These are phyloP conservation scores for Chiroxiphia lanceolata DNA, from an alignment of 2,797 vertebrate species.

Conservation along the genomic window DNA sequence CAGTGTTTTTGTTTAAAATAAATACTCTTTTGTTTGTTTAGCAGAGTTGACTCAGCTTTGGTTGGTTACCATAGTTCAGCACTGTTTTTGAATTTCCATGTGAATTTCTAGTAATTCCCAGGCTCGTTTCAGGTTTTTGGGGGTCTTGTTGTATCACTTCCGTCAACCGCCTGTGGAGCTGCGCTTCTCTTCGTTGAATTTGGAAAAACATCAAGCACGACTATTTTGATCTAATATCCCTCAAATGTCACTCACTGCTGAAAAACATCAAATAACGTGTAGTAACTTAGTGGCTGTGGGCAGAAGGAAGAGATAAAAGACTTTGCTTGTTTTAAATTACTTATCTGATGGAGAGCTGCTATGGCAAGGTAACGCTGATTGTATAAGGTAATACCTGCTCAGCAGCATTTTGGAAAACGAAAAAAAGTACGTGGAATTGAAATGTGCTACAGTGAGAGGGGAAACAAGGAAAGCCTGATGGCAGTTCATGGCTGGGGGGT, in stretches of 20 bases:
- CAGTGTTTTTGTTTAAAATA: conserved; percentile 28
- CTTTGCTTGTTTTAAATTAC: not conserved
- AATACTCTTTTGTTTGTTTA: conserved; percentile 26
- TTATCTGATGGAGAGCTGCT: not conserved
- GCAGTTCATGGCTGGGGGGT: not conserved
- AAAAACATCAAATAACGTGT: not conserved
- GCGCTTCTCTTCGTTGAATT: not conserved
- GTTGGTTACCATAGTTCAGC: conserved; percentile 31
- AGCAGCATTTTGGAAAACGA: not conserved
- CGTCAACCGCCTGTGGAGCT: conserved; percentile 17
- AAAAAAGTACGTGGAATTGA: not conserved
- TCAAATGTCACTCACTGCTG: not conserved
- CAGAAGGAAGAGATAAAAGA: not conserved
- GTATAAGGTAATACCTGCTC: not conserved
- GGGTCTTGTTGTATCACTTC: not conserved
- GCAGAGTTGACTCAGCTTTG: conserved; percentile 54
- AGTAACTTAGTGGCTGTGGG: not conserved
- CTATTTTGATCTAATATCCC: not conserved
- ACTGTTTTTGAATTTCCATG: conserved; percentile 44
- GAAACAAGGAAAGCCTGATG: not conserved
- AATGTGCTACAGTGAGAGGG: not conserved
- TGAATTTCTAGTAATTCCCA: conserved; percentile 59
- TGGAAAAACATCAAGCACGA: conserved; percentile 20
- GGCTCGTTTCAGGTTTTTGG: conserved; percentile 43
- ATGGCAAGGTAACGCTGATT: not conserved